A percentile compares a stretch with the other conserved stretches of the same genome.
These are phyloP conservation scores for Psylliodes chrysocephalus DNA, from an alignment of 2,888 invertebrate species.

Conservation along the genomic window DNA sequence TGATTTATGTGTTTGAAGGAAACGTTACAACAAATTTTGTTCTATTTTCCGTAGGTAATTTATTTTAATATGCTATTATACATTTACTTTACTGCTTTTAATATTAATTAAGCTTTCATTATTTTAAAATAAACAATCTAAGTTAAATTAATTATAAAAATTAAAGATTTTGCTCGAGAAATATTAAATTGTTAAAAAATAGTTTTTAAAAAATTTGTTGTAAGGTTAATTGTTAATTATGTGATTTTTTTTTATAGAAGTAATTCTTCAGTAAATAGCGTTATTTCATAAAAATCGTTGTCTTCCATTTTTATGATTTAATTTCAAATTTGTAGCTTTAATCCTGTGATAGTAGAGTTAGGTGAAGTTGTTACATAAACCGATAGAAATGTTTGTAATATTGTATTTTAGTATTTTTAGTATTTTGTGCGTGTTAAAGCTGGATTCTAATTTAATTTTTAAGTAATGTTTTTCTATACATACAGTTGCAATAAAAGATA, in stretches of 20 bases:
- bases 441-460: background rate
- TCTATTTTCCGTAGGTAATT: too few relatives aligned
- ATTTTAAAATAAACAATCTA: too few relatives aligned
- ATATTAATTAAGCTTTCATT: too few relatives aligned
- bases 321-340: constrained; percentile 54
- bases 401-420: background rate
- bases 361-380: constrained; percentile 12
- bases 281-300: background rate
- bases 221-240: background rate
- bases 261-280: background rate
- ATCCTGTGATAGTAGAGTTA: constrained; percentile 58
- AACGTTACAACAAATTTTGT: background rate
- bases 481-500: background rate
- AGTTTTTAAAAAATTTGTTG: too few relatives aligned
- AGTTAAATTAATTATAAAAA: too few relatives aligned
- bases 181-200: too few relatives aligned
- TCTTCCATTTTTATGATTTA: constrained; percentile 14
- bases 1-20: constrained; percentile 26
- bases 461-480: background rate
- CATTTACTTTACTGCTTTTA: too few relatives aligned
- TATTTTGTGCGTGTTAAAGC: background rate
- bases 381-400: background rate
- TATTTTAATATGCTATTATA: too few relatives aligned
- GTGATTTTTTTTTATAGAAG: background rate
- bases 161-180: too few relatives aligned